phyloP scores from a whole-genome alignment of 2,113 vertebrate species.

The Campylomormyrus tamandua region DNA sequence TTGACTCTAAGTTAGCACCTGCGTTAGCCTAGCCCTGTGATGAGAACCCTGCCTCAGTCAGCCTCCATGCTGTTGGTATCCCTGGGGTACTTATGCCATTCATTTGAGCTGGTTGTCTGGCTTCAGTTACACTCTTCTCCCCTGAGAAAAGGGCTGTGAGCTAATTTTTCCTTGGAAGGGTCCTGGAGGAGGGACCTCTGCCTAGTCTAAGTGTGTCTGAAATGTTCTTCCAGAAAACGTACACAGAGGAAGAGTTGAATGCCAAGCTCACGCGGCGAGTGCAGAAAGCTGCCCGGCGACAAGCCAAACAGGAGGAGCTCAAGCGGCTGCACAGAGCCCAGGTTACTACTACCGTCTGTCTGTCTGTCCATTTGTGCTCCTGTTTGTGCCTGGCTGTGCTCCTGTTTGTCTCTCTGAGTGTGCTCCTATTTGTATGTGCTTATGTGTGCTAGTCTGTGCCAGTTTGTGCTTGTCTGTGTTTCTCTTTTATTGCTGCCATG shows the following conservation, averaged over 20 bases:
- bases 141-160: not conserved
- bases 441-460: not conserved
- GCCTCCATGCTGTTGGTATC: not conserved
- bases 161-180: not conserved
- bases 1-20: not conserved
- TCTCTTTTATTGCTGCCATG: not conserved
- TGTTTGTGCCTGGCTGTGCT: not conserved
- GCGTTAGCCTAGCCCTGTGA: not conserved
- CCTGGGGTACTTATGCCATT: not conserved
- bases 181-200: constrained; percentile 45
- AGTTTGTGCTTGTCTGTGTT: not conserved
- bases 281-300: constrained; percentile 76
- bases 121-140: not conserved
- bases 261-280: constrained; percentile 75
- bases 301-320: constrained; percentile 85
- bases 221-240: constrained; percentile 59
- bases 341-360: constrained; percentile 46
- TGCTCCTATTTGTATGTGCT: not conserved
- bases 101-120: not conserved
- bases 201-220: constrained; percentile 51
- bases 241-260: constrained; percentile 72
- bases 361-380: not conserved
- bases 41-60: not conserved
- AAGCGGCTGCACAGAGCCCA: constrained; percentile 90
- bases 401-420: not conserved